Conservation (phyloP, 2,797 vertebrate genomes). For the Pogoniulus pusillus region DNA sequence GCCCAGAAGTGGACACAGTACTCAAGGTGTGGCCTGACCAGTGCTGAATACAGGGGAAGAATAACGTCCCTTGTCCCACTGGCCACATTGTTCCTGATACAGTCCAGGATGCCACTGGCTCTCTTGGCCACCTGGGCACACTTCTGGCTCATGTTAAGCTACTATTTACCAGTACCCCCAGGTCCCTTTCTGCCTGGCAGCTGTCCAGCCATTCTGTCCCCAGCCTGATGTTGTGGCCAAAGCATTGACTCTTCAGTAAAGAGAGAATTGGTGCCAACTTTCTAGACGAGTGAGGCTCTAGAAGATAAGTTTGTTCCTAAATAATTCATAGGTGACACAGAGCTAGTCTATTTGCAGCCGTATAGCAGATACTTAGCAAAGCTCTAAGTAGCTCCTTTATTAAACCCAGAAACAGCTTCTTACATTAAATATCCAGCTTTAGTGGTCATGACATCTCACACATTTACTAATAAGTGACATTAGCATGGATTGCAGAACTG, state of each 20-base stretch:
- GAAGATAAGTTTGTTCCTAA: neutral
- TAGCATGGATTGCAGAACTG: neutral
- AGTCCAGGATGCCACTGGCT: too few species aligned
- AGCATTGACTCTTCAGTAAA: neutral
- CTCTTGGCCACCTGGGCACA: too few species aligned
- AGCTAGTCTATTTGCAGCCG: neutral
- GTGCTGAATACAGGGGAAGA: too few species aligned
- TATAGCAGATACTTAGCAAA: neutral
- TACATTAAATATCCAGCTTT: neutral
- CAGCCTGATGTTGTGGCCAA: too few species aligned
- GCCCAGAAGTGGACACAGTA: too few species aligned
- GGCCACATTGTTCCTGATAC: too few species aligned
- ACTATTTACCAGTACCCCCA: too few species aligned
- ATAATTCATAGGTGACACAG: neutral
- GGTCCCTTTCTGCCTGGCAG: too few species aligned
- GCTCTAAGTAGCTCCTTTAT: neutral
- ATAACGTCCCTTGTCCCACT: too few species aligned
- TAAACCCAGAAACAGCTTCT: neutral
- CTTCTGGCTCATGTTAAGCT: too few species aligned
- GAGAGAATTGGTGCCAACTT: neutral
- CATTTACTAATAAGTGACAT: neutral
- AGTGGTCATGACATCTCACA: neutral
- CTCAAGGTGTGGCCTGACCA: too few species aligned
- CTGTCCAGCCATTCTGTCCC: too few species aligned
- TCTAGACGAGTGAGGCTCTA: neutral